Base-by-base conservation (phyloP, 2,797 vertebrate genomes). In the Cyprinella venusta region DNA sequence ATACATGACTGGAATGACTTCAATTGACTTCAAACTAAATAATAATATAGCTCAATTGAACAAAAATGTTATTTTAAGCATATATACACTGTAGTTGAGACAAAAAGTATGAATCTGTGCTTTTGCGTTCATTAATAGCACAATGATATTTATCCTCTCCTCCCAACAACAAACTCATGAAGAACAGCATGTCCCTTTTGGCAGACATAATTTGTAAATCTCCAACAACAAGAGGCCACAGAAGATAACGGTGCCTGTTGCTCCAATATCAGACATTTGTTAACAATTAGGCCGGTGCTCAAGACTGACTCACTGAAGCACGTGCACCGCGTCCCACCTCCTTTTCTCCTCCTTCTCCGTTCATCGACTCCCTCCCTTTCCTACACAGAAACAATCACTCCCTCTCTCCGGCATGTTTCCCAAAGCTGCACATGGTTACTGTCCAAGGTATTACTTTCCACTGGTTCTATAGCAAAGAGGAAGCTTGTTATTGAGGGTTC, bases 221-320 rank as follows among this genome's bases (percentile, higher is more conserved):
- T 83, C 85, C 77, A 42, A 15, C 85, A 88, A 87, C 74, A 87
- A 30, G 86, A 89, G 84, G 85, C 89, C 87, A 67, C 71, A 78
- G 85, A 91, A 85, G 90, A 90, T 89, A 85, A 92, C 93, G 92
- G 92, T 94, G 91, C 87, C 90, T 88, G 63, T 88, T 87, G 85
- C 85, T 80, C 88, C 52, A 52, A 82, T 84, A 90, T 90, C 80
- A 87, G 86, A 95, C 95, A 96, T 96, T 96, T 96, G 95, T 93
- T 95, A 94, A 91, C 93, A 94, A 95, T 96, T 96, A 96, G 91
- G 86, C 89, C 82, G 30, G 54, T 88, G 86, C 88, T 87, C 90
- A 89, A 89, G 77, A 89, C 88, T 86, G 89, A 93, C 89, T 88
- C 90, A 88, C 80, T 86, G 87, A 89, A 90, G 90, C 92, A 90